Percentiles rank a stretch among this genome's conserved stretches.
phyloP scores from a whole-genome alignment of 2,113 vertebrate species.

The Numida meleagris region DNA sequence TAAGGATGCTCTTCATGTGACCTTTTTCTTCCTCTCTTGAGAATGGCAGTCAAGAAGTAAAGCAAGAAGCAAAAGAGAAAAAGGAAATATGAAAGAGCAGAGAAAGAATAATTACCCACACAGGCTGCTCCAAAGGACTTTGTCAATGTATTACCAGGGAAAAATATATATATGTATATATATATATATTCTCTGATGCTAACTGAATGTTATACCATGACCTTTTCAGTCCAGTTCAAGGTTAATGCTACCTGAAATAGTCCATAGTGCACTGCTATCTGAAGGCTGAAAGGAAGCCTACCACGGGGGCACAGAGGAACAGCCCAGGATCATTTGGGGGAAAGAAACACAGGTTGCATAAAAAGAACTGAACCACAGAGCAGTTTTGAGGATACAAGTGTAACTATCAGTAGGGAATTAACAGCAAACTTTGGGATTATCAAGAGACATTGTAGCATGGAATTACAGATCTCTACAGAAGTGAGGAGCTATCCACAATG shows the following conservation, averaged over 20 bases:
- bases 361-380: neutral
- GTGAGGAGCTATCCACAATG: neutral
- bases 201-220: neutral
- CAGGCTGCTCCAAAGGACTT: neutral
- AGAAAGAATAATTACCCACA: neutral
- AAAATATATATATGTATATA: neutral
- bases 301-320: neutral
- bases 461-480: neutral
- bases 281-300: neutral
- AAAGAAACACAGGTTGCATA: neutral
- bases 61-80: neutral
- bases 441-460: neutral
- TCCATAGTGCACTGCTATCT: neutral
- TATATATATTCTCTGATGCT: neutral
- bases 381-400: neutral
- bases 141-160: neutral
- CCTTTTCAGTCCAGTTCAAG: neutral
- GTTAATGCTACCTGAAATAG: neutral
- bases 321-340: neutral
- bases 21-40: neutral
- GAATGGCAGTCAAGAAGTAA: neutral
- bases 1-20: neutral
- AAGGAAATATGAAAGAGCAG: neutral
- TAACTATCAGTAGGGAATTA: neutral
- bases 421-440: neutral